Base-by-base conservation (phyloP, 2,113 vertebrate species). In the Platichthys stellatus region DNA sequence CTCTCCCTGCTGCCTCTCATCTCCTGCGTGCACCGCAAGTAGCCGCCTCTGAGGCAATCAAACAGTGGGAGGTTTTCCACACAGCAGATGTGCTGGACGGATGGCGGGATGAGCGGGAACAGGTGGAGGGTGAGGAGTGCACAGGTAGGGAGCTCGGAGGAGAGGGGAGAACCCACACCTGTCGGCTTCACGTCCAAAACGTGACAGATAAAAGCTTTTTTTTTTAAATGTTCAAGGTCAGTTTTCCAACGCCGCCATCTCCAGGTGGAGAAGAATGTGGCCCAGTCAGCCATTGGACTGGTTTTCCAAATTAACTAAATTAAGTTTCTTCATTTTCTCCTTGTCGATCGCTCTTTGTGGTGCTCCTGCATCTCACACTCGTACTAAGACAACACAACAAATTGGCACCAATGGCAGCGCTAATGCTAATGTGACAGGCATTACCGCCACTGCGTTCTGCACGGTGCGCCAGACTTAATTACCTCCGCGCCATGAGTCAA, bases 1-100 rank as follows among this genome's bases (percentile, higher is more conserved):
- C 78, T 70, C 28, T 60, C 71, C 76, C 72, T 47, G 63, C 80
- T 83, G 84, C 76, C 84, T 88, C 74, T 81, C 59, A 70, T 84
- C 83, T 81, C 84, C 67, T 69, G 59, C 68, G 23, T 28, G 63
- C 88, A 11, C 87, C 76, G 26, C 85, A 66, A 31, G 78, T 72
- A 73, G 84, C 80, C 73, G 76, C 77, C 87, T 88, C 82, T 78
- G 75, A 88, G 82, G 81, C 73, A 73, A 88, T 88, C 82, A 91
- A 89, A 84, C 90, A 89, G 90, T 90, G 84, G 80, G 90, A 91
- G 88, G 86, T 88, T 86, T 86, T 90, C 81, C 69, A 78, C 87
- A 78, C 88, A 81, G 78, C 88, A 91, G 86, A 86, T 90, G 89
- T 78, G 78, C 86, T 70, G 86, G 82, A 82, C 82, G 76, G 87